Percentiles rank a stretch among this genome's conserved stretches.
Conservation (phyloP, 2,113 vertebrate species). For the Notothenia coriiceps region DNA sequence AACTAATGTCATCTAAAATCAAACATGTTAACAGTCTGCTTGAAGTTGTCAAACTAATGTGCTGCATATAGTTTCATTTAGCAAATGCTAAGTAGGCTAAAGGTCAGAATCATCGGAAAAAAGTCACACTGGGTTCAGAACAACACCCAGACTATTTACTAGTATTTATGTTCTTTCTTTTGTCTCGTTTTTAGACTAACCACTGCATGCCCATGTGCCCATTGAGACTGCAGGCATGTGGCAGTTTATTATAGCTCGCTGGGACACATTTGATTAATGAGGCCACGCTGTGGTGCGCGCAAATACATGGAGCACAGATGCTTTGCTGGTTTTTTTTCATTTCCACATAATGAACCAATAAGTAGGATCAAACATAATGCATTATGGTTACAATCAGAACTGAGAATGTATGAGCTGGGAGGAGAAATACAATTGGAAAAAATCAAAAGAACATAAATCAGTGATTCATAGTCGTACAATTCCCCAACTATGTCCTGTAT, state of each 20-base stretch:
- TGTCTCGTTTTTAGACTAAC: background rate
- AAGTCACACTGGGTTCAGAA: background rate
- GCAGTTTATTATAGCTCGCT: background rate
- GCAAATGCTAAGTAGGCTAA: conserved; percentile 3
- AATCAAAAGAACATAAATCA: background rate
- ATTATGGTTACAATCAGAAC: background rate
- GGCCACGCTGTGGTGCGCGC: background rate
- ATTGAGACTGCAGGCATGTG: background rate
- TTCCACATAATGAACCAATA: conserved; percentile 14
- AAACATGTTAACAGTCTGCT: conserved; percentile 13
- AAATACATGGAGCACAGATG: conserved; percentile 8
- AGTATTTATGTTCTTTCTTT: background rate
- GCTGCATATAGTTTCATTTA: background rate
- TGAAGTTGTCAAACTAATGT: conserved; percentile 3
- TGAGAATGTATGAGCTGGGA: background rate
- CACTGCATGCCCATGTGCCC: background rate
- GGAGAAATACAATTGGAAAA: background rate
- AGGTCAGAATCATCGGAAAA: conserved; percentile 4
- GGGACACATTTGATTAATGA: conserved; percentile 32
- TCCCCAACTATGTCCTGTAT: background rate
- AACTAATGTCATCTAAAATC: conserved; percentile 10
- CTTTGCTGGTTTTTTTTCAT: conserved; percentile 28
- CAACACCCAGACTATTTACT: background rate
- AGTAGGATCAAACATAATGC: background rate
- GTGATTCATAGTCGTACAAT: background rate